Evolutionary conservation across 2,888 invertebrate genomes (phyloP).

Genomic region (Leptopilina syphax): DNA sequence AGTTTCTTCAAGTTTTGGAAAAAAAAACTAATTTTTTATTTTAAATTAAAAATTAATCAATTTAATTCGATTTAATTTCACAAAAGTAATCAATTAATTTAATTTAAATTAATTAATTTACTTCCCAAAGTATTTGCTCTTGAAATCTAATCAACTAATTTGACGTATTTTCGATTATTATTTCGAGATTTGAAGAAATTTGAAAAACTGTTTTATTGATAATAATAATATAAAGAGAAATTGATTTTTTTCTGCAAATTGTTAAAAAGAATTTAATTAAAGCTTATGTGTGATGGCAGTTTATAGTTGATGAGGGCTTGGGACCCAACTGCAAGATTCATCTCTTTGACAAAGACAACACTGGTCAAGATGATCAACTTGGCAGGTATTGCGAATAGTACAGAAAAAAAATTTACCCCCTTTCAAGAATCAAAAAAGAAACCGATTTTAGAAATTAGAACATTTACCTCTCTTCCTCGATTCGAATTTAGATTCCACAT

Average conservation of each 20-base stretch:
- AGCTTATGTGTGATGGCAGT: constrained; percentile 76
- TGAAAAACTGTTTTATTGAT: too few relatives aligned
- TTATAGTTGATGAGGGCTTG: constrained; percentile 80
- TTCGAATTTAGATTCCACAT: constrained; percentile 3
- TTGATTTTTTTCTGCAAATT: not conserved
- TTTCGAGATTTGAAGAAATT: too few relatives aligned
- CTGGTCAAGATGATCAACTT: constrained; percentile 93
- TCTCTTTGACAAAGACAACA: constrained; percentile 95
- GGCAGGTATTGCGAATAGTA: constrained; percentile 86
- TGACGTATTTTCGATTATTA: too few relatives aligned
- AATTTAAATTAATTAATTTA: too few relatives aligned
- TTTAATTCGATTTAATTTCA: too few relatives aligned
- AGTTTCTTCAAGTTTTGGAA: not conserved
- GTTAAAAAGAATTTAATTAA: not conserved
- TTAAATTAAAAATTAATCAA: too few relatives aligned
- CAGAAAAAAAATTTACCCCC: constrained; percentile 27
- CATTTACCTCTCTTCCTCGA: not conserved
- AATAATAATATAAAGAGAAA: not conserved
- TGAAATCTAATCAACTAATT: not conserved
- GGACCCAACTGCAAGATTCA: constrained; percentile 77
- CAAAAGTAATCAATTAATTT: too few relatives aligned
- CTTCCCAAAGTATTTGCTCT: not conserved
- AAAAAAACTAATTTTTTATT: too few relatives aligned
- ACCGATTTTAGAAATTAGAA: constrained; percentile 21
- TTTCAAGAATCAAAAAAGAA: constrained; percentile 10